Percentiles rank a stretch among this genome's conserved stretches.
phyloP scores from a whole-genome alignment of 2,888 invertebrate species.

The Mesorhabditis belari region DNA sequence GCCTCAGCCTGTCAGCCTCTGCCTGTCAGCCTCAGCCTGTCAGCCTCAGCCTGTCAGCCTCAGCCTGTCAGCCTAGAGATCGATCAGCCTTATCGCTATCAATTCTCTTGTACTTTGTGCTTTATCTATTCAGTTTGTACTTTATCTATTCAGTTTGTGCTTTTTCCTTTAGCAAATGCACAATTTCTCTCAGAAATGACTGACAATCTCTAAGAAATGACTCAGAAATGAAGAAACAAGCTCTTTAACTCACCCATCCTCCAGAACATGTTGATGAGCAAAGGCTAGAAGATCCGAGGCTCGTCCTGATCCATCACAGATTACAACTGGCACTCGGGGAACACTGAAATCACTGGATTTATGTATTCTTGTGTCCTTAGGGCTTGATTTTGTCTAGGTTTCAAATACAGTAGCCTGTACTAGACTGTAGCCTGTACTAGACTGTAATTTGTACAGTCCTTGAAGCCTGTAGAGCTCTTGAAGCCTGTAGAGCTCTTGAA shows the following conservation, averaged over 20 bases:
- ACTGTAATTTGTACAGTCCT: neutral
- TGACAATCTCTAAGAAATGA: neutral
- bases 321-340: slow-evolving; percentile 69
- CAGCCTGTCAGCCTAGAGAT: too few relatives aligned
- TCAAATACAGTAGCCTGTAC: neutral
- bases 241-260: slow-evolving; percentile 35
- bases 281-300: slow-evolving; percentile 91
- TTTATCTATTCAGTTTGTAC: too few relatives aligned
- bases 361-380: neutral
- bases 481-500: too few relatives aligned
- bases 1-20: too few relatives aligned
- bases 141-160: too few relatives aligned
- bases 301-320: slow-evolving; percentile 70
- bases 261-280: slow-evolving; percentile 71
- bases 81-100: too few relatives aligned
- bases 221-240: neutral
- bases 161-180: neutral
- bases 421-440: neutral
- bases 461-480: neutral
- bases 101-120: too few relatives aligned
- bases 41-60: too few relatives aligned
- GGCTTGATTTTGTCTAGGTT: neutral
- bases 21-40: too few relatives aligned
- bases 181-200: neutral
- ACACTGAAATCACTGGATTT: slow-evolving; percentile 10